phyloP scores from a whole-genome alignment of 2,888 invertebrate genomes.

The Phyllotreta striolata region DNA sequence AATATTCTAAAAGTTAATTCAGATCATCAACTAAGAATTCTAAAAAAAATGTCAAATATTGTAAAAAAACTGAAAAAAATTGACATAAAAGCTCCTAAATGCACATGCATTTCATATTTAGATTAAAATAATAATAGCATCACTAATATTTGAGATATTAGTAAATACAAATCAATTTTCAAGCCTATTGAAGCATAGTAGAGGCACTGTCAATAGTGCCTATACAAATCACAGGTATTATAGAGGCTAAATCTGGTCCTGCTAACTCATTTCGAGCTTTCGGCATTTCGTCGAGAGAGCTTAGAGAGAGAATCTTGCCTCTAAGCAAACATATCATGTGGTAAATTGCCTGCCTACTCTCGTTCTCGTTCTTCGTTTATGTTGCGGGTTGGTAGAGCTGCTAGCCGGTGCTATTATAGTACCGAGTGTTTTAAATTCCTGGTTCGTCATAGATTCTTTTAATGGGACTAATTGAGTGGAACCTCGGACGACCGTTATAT shows the following conservation, averaged over 20 bases:
- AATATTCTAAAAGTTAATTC: too few relatives aligned
- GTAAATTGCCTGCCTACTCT: constrained; percentile 62
- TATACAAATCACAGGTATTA: neutral
- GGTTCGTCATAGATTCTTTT: constrained; percentile 27
- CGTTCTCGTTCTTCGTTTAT: constrained; percentile 46
- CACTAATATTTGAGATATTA: too few relatives aligned
- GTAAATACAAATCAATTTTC: too few relatives aligned
- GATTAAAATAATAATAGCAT: too few relatives aligned
- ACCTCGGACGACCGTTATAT: constrained; percentile 21
- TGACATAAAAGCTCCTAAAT: too few relatives aligned
- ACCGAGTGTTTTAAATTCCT: constrained; percentile 27
- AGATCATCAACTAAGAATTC: too few relatives aligned
- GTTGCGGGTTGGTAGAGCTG: constrained; percentile 2
- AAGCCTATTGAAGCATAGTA: neutral
- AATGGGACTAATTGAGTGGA: constrained; percentile 18
- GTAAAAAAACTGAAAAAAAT: too few relatives aligned
- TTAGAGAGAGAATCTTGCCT: constrained; percentile 57
- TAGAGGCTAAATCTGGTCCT: constrained; percentile 6
- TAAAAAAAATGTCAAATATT: too few relatives aligned
- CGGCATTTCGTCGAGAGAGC: constrained; percentile 4
- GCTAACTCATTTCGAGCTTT: neutral
- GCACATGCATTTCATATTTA: too few relatives aligned
- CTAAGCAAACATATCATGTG: constrained; percentile 63
- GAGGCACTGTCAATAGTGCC: neutral
- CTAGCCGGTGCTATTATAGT: constrained; percentile 11